phyloP scores from a whole-genome alignment of 2,113 vertebrate species.

The Machaerirhynchus nigripectus region DNA sequence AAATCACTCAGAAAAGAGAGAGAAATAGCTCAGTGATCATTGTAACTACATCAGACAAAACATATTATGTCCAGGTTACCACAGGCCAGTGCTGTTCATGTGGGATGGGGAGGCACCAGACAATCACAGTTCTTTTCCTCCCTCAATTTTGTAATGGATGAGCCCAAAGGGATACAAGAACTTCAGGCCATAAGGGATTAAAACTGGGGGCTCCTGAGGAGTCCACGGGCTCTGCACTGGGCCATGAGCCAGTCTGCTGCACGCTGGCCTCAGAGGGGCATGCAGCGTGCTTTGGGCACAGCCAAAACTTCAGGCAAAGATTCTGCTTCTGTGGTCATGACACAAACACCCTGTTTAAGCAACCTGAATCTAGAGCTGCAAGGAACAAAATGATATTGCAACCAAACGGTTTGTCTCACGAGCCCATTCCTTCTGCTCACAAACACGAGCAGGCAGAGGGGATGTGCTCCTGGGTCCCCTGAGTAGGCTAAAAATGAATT shows the following conservation, averaged over 20 bases:
- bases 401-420: accelerated
- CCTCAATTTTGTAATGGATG: background rate
- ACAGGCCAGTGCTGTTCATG: background rate
- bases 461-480: background rate
- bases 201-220: background rate
- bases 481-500: background rate
- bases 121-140: background rate
- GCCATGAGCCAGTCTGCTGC: background rate
- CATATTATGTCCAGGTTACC: background rate
- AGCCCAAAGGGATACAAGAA: background rate
- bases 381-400: background rate
- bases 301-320: background rate
- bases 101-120: background rate
- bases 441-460: accelerated
- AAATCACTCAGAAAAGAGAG: constrained; percentile 39
- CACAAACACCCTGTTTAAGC: background rate
- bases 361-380: background rate
- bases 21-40: background rate
- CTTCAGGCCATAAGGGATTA: background rate
- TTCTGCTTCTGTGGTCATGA: background rate
- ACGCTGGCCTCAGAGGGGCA: background rate
- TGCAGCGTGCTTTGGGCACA: background rate
- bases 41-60: background rate
- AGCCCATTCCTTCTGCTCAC: accelerated
- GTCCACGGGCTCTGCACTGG: background rate